phyloP scores from a whole-genome alignment of 2,797 vertebrate species.

The Enteromius viviparus region DNA sequence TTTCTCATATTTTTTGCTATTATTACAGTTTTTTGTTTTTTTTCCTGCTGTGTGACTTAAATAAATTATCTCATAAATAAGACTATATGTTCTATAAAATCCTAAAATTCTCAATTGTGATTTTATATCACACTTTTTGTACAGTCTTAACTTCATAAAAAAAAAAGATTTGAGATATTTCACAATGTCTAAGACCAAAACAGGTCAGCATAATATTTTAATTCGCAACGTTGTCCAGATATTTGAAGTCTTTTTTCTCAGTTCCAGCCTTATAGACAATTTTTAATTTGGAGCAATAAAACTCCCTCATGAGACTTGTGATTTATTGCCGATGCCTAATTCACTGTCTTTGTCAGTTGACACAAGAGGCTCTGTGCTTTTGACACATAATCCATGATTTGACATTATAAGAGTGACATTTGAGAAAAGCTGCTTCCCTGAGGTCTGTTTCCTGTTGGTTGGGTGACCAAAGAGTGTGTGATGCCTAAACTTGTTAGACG shows the following conservation, averaged over 20 bases:
- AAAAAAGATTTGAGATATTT: neutral
- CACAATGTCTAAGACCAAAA: neutral
- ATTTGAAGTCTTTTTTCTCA: neutral
- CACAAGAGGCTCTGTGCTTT: constrained; percentile 60
- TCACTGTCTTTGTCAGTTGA: constrained; percentile 61
- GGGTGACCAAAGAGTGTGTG: constrained; percentile 63
- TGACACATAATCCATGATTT: constrained; percentile 76
- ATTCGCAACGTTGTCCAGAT: neutral
- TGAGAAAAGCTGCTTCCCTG: constrained; percentile 65
- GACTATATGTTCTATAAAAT: neutral
- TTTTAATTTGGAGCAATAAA: constrained; percentile 3
- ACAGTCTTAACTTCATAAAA: neutral
- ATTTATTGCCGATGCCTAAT: constrained; percentile 60
- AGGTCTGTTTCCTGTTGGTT: constrained; percentile 68
- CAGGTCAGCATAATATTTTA: neutral
- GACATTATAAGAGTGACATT: constrained; percentile 80
- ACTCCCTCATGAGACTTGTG: constrained; percentile 7
- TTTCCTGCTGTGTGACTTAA: too few relatives aligned
- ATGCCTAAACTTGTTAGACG: constrained; percentile 73
- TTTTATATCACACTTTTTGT: neutral
- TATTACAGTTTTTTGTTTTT: neutral
- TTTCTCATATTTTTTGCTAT: neutral
- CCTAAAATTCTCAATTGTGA: neutral
- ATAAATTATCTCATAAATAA: neutral
- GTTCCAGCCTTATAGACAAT: neutral